phyloP scores from a whole-genome alignment of 1,140 invertebrate genomes.

The Micrasema minimum region DNA sequence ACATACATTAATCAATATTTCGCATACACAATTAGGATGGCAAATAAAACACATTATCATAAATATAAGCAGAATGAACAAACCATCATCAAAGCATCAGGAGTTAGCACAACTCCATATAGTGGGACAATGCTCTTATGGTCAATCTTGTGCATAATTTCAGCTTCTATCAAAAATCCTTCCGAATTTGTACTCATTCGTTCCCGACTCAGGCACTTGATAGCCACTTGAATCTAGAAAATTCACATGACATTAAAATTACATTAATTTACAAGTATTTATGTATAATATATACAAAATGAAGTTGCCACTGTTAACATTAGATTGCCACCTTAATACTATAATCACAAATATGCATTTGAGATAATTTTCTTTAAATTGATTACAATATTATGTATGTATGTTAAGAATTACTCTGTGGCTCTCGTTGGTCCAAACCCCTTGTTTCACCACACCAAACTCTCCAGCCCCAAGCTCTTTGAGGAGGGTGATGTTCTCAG shows the following conservation, averaged over 20 bases:
- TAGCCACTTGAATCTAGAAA: conserved; percentile 92
- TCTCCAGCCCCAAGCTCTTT: conserved; percentile 96
- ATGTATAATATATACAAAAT: too few species aligned
- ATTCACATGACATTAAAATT: too few species aligned
- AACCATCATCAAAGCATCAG: conserved; percentile 94
- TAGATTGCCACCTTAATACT: too few species aligned
- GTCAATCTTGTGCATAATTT: conserved; percentile 97
- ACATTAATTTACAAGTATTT: too few species aligned
- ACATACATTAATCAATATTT: too few species aligned
- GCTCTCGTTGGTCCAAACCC: conserved; percentile 96
- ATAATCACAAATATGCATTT: too few species aligned
- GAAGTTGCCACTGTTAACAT: too few species aligned
- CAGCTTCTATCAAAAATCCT: conserved; percentile 97
- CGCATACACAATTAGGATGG: too few species aligned
- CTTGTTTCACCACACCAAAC: conserved; percentile 97
- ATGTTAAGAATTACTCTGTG: conserved; percentile 78
- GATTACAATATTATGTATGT: too few species aligned
- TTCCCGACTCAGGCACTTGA: conserved; percentile 94
- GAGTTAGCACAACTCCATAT: conserved; percentile 96
- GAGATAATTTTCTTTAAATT: too few species aligned
- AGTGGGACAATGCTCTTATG: conserved; percentile 96
- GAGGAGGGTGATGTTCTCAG: conserved; percentile 92
- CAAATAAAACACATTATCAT: too few species aligned
- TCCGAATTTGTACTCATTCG: conserved; percentile 95
- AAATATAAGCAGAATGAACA: too few species aligned